These are phyloP conservation scores for Eulithis testata DNA, from an alignment of 2,888 invertebrate genomes.

Conservation along the genomic window DNA sequence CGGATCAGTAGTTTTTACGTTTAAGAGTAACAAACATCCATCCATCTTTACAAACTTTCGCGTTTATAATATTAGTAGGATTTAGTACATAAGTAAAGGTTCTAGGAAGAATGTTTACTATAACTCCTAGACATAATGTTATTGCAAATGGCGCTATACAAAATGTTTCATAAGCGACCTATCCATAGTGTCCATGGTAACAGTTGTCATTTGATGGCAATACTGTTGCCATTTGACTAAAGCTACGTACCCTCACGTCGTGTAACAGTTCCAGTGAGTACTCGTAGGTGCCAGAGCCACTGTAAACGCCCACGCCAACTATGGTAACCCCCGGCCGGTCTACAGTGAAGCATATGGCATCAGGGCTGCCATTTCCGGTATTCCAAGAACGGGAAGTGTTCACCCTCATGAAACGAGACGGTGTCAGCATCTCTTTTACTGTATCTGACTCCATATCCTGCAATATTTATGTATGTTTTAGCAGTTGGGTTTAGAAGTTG, in stretches of 20 bases:
- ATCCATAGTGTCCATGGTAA: background rate
- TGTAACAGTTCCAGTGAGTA: conserved; percentile 96
- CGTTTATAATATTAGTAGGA: too few relatives aligned
- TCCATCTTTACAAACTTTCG: too few relatives aligned
- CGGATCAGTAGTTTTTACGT: too few relatives aligned
- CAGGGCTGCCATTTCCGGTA: conserved; percentile 97
- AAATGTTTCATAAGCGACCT: background rate
- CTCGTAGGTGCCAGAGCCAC: conserved; percentile 94
- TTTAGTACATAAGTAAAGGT: too few relatives aligned
- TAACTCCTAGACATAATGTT: too few relatives aligned
- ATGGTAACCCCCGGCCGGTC: conserved; percentile 95
- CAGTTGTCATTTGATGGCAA: background rate
- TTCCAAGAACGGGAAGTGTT: conserved; percentile 97
- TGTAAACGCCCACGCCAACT: conserved; percentile 95
- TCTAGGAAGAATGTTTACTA: too few relatives aligned
- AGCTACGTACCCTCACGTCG: conserved; percentile 70
- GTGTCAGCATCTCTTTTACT: conserved; percentile 92
- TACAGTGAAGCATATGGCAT: conserved; percentile 97
- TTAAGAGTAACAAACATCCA: too few relatives aligned
- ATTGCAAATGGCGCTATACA: too few relatives aligned
- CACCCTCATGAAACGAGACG: conserved; percentile 95
- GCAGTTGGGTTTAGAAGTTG: too few relatives aligned
- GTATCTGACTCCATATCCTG: conserved; percentile 87
- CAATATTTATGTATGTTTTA: background rate
- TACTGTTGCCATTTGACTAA: background rate